Evolutionary conservation across 2,797 vertebrate species (phyloP).

Genomic region (Phrynocephalus vlangalii): DNA sequence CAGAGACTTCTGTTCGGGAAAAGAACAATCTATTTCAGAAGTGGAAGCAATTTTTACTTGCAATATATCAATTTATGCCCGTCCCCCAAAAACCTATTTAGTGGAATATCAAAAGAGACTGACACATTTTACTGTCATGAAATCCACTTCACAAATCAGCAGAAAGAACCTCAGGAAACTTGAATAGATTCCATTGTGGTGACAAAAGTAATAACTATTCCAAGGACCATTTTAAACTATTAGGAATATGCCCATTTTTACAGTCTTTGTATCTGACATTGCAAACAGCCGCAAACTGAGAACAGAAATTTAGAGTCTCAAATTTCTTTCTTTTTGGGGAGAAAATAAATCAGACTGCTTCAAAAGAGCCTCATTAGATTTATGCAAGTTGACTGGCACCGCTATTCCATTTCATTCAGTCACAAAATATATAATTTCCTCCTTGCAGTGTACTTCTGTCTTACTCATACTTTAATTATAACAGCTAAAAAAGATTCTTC

Average conservation of each 20-base stretch:
- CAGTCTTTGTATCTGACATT: neutral
- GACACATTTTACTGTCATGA: neutral
- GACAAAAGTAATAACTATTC: neutral
- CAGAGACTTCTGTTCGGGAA: neutral
- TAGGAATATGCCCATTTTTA: neutral
- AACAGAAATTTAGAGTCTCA: neutral
- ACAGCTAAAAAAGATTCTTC: neutral
- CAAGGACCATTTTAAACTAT: neutral
- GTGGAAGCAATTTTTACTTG: neutral
- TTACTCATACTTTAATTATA: slow-evolving; percentile 11
- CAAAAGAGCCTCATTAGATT: slow-evolving; percentile 14
- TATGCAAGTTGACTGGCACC: slow-evolving; percentile 1
- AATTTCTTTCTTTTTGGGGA: slow-evolving; percentile 8
- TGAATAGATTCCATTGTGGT: neutral
- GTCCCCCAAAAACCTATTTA: neutral
- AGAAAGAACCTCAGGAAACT: neutral
- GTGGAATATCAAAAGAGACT: neutral
- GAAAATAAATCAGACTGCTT: slow-evolving; percentile 1
- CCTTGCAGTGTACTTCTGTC: neutral
- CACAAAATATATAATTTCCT: slow-evolving; percentile 19
- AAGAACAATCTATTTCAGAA: neutral
- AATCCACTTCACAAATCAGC: neutral
- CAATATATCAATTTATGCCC: neutral
- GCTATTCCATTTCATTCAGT: slow-evolving; percentile 6
- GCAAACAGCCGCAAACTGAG: neutral